Conservation (phyloP, 2,888 invertebrate species). For the Brenthis ino region DNA sequence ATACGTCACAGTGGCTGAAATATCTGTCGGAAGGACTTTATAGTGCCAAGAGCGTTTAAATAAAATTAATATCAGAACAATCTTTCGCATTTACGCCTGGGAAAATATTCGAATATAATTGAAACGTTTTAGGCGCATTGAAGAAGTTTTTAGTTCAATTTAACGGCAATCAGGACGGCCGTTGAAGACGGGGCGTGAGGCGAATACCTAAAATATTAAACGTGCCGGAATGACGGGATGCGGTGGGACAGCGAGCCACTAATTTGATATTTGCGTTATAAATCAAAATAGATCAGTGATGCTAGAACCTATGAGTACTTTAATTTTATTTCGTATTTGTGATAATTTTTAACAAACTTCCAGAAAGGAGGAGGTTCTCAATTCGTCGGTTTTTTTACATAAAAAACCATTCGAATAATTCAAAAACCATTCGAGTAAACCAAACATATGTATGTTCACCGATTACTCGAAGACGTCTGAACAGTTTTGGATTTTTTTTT, state of each 20-base stretch:
- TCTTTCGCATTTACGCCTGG: constrained; percentile 46
- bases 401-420: no score
- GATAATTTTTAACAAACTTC: no score
- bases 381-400: no score
- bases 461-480: no score
- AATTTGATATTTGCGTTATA: constrained; percentile 68
- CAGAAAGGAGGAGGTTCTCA: no score
- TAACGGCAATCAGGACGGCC: constrained; percentile 81
- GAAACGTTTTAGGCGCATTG: constrained; percentile 77
- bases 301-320: constrained; percentile 15
- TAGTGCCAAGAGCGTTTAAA: constrained; percentile 34
- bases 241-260: constrained; percentile 61
- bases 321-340: no score
- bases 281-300: constrained; percentile 37
- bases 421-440: no score
- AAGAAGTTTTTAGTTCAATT: constrained; percentile 83
- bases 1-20: constrained; percentile 39
- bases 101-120: constrained; percentile 70
- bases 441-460: no score
- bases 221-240: constrained; percentile 66
- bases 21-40: constrained; percentile 34
- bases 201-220: constrained; percentile 80
- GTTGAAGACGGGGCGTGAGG: constrained; percentile 79
- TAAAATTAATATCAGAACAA: constrained; percentile 37
- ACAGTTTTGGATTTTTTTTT: no score